phyloP scores from a whole-genome alignment of 2,113 vertebrate species.

The Nycticryphes semicollaris region DNA sequence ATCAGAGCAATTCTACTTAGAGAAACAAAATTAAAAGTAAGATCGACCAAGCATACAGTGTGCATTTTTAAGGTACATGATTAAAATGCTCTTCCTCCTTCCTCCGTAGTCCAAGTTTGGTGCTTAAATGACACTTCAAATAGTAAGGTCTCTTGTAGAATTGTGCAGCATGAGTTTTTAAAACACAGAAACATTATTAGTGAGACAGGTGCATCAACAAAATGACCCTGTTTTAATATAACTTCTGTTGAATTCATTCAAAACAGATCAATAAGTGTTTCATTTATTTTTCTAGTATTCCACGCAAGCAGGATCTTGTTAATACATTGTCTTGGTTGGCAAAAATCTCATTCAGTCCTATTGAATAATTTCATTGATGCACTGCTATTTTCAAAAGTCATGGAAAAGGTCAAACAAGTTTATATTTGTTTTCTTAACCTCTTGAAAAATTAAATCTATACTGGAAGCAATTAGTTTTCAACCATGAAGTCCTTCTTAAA shows the following conservation, averaged over 20 bases:
- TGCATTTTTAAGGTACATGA: neutral
- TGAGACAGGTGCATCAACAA: neutral
- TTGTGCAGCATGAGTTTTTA: neutral
- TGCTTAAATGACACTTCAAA: neutral
- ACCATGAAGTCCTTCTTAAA: neutral
- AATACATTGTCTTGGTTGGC: neutral
- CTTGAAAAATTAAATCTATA: constrained; percentile 4
- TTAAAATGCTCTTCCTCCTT: neutral
- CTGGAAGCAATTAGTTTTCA: neutral
- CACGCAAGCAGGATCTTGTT: neutral
- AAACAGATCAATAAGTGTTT: constrained; percentile 4
- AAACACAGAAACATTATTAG: neutral
- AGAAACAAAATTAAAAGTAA: neutral
- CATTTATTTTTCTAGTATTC: constrained; percentile 7
- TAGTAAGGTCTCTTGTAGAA: neutral
- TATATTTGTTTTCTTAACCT: neutral
- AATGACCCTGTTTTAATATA: neutral
- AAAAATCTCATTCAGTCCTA: neutral
- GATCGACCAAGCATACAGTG: accelerated
- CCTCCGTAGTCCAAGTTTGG: neutral
- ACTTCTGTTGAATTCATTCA: neutral
- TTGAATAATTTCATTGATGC: neutral
- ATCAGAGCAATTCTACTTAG: neutral
- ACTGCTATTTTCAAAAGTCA: neutral
- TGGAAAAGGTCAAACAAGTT: neutral